Conservation (phyloP, 2,888 invertebrate genomes). For the Chalcis sispes region DNA sequence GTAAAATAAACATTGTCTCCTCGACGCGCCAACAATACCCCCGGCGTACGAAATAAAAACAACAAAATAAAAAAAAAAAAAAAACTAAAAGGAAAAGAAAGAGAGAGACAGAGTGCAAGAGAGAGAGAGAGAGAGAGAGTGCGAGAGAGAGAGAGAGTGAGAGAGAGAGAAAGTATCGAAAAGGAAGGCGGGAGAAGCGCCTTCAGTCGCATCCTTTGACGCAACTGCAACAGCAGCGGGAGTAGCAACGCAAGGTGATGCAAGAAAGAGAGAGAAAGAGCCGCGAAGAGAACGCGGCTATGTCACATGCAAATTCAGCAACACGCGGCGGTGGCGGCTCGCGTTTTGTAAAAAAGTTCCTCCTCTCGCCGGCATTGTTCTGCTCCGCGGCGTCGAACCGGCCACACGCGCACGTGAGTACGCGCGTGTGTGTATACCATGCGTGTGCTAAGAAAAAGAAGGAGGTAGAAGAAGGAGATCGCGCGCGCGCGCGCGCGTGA, state of each 20-base stretch:
- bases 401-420: conserved; percentile 7
- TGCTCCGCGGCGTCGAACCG: not conserved
- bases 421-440: not conserved
- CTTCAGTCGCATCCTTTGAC: too few relatives aligned
- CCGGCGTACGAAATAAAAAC: too few relatives aligned
- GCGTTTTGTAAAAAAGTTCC: too few relatives aligned
- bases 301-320: not conserved
- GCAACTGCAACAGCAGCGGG: too few relatives aligned
- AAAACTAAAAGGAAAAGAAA: not conserved
- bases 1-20: conserved; percentile 49
- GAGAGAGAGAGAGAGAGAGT: not conserved
- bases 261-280: not conserved
- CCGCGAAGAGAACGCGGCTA: too few relatives aligned
- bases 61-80: too few relatives aligned
- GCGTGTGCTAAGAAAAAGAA: not conserved
- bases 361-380: conserved; percentile 13
- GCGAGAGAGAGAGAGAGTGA: conserved; percentile 1
- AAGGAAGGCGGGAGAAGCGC: too few relatives aligned
- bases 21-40: conserved; percentile 34
- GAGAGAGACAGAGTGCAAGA: not conserved
- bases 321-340: too few relatives aligned
- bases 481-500: not conserved
- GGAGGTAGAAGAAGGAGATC: conserved; percentile 6
- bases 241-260: too few relatives aligned
- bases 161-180: conserved; percentile 23